Evolutionary conservation across 2,113 vertebrate genomes (phyloP).

Genomic region (Anarhynchus alexandrinus): DNA sequence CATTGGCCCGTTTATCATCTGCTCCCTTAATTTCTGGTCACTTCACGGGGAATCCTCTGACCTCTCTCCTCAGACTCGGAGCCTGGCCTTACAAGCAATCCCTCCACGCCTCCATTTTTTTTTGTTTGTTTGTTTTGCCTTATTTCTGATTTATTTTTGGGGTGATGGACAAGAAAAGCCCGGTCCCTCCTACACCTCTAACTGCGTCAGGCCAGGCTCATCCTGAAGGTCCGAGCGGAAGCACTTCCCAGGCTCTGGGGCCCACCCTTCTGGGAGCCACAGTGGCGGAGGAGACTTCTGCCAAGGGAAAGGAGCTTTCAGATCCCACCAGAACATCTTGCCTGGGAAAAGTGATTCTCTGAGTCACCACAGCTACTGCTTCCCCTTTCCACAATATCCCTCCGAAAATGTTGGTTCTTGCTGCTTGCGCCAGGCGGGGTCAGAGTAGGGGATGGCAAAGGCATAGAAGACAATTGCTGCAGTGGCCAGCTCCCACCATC

Average conservation of each 20-base stretch:
- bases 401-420: neutral
- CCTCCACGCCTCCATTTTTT: neutral
- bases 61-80: neutral
- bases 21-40: neutral
- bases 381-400: neutral
- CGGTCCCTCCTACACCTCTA: neutral
- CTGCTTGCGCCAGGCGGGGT: rapidly evolving
- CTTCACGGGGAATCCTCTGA: neutral
- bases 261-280: neutral
- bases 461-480: neutral
- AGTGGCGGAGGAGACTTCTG: neutral
- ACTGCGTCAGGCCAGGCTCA: neutral
- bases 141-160: neutral
- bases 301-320: neutral
- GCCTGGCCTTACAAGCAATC: neutral
- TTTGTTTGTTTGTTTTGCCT: neutral
- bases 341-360: neutral
- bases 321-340: neutral
- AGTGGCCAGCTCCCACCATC: neutral
- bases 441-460: neutral
- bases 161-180: neutral
- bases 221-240: neutral
- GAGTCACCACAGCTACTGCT: neutral
- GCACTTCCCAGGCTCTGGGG: neutral
- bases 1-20: neutral